Percentiles rank a stretch among this genome's conserved stretches.
Evolutionary conservation across 2,888 invertebrate species (phyloP).

Genomic region (Acanthosepion esculentum): DNA sequence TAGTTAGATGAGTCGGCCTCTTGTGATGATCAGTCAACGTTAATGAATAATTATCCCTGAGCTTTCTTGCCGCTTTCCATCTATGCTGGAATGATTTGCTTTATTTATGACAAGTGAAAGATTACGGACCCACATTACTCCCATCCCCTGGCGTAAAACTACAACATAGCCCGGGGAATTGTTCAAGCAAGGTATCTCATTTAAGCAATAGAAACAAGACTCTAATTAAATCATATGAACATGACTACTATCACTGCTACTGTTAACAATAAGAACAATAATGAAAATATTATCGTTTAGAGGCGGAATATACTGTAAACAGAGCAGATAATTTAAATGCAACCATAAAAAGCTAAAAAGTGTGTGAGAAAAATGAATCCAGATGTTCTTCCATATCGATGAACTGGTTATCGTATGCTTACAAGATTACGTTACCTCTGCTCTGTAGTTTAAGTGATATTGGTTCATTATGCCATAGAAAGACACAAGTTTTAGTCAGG

Average conservation of each 20-base stretch:
- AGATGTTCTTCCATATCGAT: no score
- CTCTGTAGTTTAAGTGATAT: no score
- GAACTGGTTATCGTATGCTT: no score
- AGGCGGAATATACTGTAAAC: no score
- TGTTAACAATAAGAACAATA: neutral
- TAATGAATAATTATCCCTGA: conserved; percentile 33
- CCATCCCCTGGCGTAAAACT: neutral
- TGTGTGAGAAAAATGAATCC: no score
- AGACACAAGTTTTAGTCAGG: no score
- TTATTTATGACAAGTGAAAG: neutral
- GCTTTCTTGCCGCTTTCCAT: conserved; percentile 5
- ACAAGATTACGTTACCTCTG: no score
- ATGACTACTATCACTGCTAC: neutral
- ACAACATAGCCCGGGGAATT: neutral
- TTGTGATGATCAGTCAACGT: conserved; percentile 5
- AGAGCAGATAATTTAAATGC: no score
- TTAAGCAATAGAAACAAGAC: conserved; percentile 23
- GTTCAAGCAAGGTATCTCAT: neutral
- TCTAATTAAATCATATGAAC: neutral
- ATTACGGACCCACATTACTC: neutral
- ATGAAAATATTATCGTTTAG: neutral
- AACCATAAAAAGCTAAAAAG: no score
- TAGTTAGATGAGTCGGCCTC: conserved; percentile 2
- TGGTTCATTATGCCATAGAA: no score
- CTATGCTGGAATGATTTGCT: neutral